Evolutionary conservation across 2,113 vertebrate genomes (phyloP).

Genomic region (Pantherophis guttatus): DNA sequence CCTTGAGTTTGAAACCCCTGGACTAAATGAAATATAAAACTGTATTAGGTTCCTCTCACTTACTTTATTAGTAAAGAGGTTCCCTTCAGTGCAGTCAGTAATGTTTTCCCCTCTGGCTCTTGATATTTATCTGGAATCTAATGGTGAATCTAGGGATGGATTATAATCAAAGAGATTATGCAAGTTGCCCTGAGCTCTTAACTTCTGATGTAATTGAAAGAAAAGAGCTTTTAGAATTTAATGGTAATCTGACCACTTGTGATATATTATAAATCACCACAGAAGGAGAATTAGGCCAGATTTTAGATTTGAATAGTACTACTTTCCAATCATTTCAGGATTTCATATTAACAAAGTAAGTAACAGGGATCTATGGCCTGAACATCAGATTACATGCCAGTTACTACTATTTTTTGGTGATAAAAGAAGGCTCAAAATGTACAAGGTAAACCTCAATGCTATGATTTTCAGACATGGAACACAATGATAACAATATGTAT

Average conservation of each 20-base stretch:
- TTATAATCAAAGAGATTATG: not conserved
- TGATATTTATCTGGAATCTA: not conserved
- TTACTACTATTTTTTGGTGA: not conserved
- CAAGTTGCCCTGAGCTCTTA: not conserved
- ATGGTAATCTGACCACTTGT: not conserved
- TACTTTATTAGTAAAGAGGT: not conserved
- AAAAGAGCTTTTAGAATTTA: not conserved
- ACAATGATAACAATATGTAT: conserved; percentile 25
- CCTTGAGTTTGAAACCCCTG: no score
- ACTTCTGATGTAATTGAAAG: not conserved
- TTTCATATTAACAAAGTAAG: not conserved
- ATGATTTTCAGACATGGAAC: not conserved
- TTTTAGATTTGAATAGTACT: not conserved
- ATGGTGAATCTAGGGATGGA: not conserved
- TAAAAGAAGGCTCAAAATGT: not conserved
- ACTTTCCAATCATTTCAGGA: conserved; percentile 14
- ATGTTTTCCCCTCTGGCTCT: not conserved
- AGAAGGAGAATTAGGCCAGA: not conserved
- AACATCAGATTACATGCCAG: not conserved
- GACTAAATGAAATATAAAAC: not conserved
- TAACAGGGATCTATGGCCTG: not conserved
- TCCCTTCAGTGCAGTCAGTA: not conserved
- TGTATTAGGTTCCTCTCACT: not conserved
- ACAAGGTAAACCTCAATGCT: not conserved
- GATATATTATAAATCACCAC: not conserved